These are phyloP conservation scores for Noturus placidus DNA, from an alignment of 2,113 vertebrate species.

Conservation along the genomic window DNA sequence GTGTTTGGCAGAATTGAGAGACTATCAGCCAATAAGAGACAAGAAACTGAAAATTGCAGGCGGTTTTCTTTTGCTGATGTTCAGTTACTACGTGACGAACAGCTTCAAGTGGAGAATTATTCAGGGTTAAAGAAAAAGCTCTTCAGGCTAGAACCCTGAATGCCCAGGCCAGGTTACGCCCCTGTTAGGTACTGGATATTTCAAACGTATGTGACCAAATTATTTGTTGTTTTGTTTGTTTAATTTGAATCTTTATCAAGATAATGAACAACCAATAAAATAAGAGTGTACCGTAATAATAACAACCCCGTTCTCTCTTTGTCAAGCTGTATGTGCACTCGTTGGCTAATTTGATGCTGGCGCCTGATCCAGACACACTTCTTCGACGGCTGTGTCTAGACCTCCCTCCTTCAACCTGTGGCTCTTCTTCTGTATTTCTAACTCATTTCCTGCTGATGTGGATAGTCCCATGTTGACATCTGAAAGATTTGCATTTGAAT, in stretches of 20 bases:
- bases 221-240: neutral
- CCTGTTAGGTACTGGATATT: slow-evolving; percentile 13
- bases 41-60: too few species aligned
- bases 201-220: slow-evolving; percentile 1
- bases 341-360: neutral
- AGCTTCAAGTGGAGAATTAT: too few species aligned
- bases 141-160: too few species aligned
- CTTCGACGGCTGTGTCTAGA: neutral
- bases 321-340: neutral
- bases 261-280: neutral
- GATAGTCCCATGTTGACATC: neutral
- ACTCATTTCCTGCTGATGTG: neutral
- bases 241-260: neutral
- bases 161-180: too few species aligned
- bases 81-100: too few species aligned
- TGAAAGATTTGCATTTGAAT: neutral
- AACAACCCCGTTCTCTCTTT: neutral
- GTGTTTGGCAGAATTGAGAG: too few species aligned
- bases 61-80: too few species aligned
- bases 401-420: too few species aligned
- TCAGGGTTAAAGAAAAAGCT: too few species aligned
- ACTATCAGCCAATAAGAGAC: too few species aligned
- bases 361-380: neutral
- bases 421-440: neutral
- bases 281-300: neutral